Evolutionary conservation across 2,888 invertebrate genomes (phyloP).

Genomic region (Megamerina dolium): DNA sequence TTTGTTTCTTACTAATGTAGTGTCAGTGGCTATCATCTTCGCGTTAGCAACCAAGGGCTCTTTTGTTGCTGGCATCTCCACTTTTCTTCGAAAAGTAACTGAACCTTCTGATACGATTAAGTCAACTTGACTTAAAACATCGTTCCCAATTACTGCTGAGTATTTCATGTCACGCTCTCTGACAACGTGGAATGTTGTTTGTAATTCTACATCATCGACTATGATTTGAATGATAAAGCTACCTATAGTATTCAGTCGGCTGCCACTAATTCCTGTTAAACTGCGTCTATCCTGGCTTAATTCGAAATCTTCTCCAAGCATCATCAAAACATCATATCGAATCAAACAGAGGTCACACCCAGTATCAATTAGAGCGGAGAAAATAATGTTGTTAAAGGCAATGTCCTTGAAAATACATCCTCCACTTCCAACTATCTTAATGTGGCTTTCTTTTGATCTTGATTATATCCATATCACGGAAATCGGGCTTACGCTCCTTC

Average conservation of each 20-base stretch:
- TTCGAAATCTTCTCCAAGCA: constrained; percentile 7
- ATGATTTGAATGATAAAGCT: background rate
- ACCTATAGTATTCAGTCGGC: constrained; percentile 6
- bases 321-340: constrained; percentile 5
- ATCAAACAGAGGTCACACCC: constrained; percentile 14
- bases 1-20: too few relatives aligned
- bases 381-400: background rate
- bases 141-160: constrained; percentile 15
- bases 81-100: background rate
- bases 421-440: too few relatives aligned
- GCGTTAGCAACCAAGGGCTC: too few relatives aligned
- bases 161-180: constrained; percentile 8
- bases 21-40: too few relatives aligned
- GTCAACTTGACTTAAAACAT: too few relatives aligned
- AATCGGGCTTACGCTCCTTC: constrained; percentile 61
- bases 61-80: too few relatives aligned
- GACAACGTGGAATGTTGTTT: constrained; percentile 12
- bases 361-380: constrained; percentile 16
- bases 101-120: constrained; percentile 1
- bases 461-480: constrained; percentile 60
- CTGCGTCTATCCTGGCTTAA: background rate
- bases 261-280: constrained; percentile 8
- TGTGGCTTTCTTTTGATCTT: constrained; percentile 80
- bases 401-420: constrained; percentile 12
- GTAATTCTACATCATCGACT: constrained; percentile 7